Evolutionary conservation across 2,113 vertebrate species (phyloP), one percentile per base, ranked within the genome.

Genomic region (Rallus limicola): DNA sequence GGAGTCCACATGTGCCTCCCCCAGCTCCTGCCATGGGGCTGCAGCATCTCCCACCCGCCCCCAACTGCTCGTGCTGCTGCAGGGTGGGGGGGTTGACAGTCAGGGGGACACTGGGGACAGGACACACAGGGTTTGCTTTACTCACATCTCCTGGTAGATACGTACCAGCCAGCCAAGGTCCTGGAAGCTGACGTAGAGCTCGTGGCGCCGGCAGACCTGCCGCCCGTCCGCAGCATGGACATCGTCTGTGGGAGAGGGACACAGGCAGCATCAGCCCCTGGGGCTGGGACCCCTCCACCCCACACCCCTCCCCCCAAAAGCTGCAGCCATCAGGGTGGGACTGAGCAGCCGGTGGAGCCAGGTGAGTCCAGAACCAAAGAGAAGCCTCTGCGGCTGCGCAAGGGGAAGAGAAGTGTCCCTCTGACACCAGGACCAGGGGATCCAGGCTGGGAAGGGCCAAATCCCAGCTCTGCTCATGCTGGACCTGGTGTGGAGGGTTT

Each of bases 121-220:
- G 21, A 52, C 36, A 42, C 0, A 21, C 24, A 52, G 26, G 18
- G 4, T 15, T 14, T 9, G 23, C 20, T 2, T 6, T 5, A n/a
- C 75, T 93, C 44, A 16, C 40, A 86, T 91, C 81, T 86, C 77
- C 94, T 48, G 0, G 67, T 16, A 71, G n/a, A 70, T 71, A 82
- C 25, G 28, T 86, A 99, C 99, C 99, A 99, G 99, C 99, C 99
- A 99, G n/a, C 98, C 99, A 0, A 99, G 98, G 96, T 99, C 99
- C 72, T 98, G 99, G 97, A 99, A 99, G 98, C 99, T 99, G 97
- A 99, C 99, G 3, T 99, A 99, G 79, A 99, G 98, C 82, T 99
- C 99, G 1, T 99, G 99, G 84, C 99, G 99, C 29, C 98, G 98
- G 93, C 99, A 99, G 3, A 99, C 98, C 83, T 99, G 98, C 15